Percentiles rank a stretch among this genome's conserved stretches.
These are phyloP conservation scores for Pseudomyrmex pallidus DNA, from an alignment of 1,140 invertebrate species.

Conservation along the genomic window DNA sequence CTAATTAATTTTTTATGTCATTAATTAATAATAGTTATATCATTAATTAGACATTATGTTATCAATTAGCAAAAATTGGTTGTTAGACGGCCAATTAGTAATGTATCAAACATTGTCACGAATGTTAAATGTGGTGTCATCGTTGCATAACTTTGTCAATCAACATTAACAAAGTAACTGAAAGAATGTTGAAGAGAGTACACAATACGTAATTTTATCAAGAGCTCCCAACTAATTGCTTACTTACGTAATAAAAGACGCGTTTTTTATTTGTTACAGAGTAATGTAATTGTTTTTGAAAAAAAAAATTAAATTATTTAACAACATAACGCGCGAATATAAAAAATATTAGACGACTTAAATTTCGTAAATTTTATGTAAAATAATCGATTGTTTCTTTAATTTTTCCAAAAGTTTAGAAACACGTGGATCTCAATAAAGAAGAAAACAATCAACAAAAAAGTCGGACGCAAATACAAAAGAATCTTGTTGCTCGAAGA, in stretches of 20 bases:
- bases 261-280: background rate
- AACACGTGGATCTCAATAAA: slow-evolving; percentile 15
- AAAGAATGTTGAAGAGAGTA: background rate
- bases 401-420: background rate
- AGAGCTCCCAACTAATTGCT: background rate
- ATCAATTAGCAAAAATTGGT: background rate
- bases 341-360: too few relatives aligned
- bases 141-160: background rate
- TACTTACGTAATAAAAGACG: background rate
- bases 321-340: background rate
- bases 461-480: background rate
- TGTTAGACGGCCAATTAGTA: background rate
- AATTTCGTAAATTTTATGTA: too few relatives aligned
- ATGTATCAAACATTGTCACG: background rate
- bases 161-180: background rate
- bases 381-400: background rate
- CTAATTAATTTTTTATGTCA: slow-evolving; percentile 17
- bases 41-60: slow-evolving; percentile 27
- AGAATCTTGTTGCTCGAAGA: background rate
- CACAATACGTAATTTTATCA: background rate
- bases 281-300: background rate
- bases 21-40: background rate
- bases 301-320: background rate
- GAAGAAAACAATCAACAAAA: background rate
- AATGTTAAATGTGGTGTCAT: slow-evolving; percentile 20